A percentile compares a stretch with the other conserved stretches of the same genome.
These are phyloP conservation scores for Diachasmimorpha longicaudata DNA, from an alignment of 1,140 invertebrate genomes.

Conservation along the genomic window DNA sequence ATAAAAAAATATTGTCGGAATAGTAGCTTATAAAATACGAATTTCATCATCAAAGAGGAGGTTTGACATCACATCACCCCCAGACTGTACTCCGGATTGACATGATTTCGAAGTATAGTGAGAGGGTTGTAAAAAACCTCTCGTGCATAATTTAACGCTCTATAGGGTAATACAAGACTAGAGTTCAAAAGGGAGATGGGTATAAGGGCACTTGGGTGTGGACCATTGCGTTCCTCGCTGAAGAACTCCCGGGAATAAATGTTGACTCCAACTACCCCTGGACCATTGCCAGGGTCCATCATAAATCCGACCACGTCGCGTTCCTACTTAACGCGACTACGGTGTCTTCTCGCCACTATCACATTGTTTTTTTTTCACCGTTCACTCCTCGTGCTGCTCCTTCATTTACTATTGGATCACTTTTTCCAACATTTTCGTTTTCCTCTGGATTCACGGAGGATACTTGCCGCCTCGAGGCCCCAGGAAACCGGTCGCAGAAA, in stretches of 20 bases:
- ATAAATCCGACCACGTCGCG: constrained; percentile 57
- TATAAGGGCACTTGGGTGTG: constrained; percentile 26
- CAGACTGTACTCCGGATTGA: neutral
- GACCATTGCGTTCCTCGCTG: constrained; percentile 44
- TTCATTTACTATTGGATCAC: constrained; percentile 1
- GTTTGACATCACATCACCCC: neutral
- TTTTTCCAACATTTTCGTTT: neutral
- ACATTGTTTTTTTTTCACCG: neutral
- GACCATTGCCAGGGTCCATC: constrained; percentile 51
- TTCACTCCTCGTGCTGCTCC: neutral
- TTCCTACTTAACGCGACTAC: constrained; percentile 40
- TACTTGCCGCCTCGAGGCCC: constrained; percentile 1
- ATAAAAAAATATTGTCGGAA: too few relatives aligned
- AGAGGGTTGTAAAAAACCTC: constrained; percentile 46
- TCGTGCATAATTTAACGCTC: constrained; percentile 55
- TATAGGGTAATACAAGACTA: constrained; percentile 47
- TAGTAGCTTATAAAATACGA: neutral
- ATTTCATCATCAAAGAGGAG: neutral
- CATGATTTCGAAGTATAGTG: neutral
- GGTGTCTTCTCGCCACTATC: constrained; percentile 34
- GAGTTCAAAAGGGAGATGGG: neutral
- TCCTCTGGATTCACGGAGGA: neutral
- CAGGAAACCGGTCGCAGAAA: neutral
- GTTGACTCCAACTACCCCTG: constrained; percentile 47
- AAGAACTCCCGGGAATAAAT: constrained; percentile 47